phyloP scores from a whole-genome alignment of 1,140 invertebrate genomes.

The Pygmarrhopalites habei region DNA sequence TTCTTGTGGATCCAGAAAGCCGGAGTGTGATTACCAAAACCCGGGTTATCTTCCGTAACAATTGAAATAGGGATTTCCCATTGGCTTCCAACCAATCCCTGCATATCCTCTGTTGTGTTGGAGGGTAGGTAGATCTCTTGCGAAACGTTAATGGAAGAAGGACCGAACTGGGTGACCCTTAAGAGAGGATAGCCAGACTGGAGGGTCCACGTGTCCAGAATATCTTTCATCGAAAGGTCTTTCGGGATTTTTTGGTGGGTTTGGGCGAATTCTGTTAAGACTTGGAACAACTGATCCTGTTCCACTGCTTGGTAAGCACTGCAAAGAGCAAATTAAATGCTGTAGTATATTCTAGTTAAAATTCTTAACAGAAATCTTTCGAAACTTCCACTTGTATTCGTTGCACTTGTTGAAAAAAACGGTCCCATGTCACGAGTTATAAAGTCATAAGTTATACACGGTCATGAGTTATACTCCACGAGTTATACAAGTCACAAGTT shows the following conservation, averaged over 20 bases:
- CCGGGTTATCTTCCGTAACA: slow-evolving; percentile 53
- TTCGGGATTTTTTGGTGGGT: slow-evolving; percentile 51
- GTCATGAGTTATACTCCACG: too few species aligned
- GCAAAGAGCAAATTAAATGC: slow-evolving; percentile 1
- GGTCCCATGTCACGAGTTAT: too few species aligned
- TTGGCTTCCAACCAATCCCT: too few species aligned
- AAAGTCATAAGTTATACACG: too few species aligned
- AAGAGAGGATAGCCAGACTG: slow-evolving; percentile 71
- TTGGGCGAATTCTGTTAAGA: slow-evolving; percentile 52
- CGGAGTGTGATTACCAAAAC: slow-evolving; percentile 61
- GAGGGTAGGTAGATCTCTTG: too few species aligned
- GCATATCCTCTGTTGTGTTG: too few species aligned
- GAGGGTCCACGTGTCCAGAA: slow-evolving; percentile 86
- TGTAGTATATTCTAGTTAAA: too few species aligned
- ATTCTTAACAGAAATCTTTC: too few species aligned
- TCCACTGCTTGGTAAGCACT: slow-evolving; percentile 39
- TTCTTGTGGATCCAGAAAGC: slow-evolving; percentile 58
- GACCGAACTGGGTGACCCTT: neutral
- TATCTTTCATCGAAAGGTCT: slow-evolving; percentile 58
- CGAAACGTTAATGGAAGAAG: too few species aligned
- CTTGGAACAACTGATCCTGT: slow-evolving; percentile 62
- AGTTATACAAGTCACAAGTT: too few species aligned
- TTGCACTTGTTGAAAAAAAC: too few species aligned
- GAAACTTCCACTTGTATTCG: too few species aligned
- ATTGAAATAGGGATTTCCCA: slow-evolving; percentile 82